phyloP scores from a whole-genome alignment of 1,140 invertebrate genomes.

The Ostrea edulis region DNA sequence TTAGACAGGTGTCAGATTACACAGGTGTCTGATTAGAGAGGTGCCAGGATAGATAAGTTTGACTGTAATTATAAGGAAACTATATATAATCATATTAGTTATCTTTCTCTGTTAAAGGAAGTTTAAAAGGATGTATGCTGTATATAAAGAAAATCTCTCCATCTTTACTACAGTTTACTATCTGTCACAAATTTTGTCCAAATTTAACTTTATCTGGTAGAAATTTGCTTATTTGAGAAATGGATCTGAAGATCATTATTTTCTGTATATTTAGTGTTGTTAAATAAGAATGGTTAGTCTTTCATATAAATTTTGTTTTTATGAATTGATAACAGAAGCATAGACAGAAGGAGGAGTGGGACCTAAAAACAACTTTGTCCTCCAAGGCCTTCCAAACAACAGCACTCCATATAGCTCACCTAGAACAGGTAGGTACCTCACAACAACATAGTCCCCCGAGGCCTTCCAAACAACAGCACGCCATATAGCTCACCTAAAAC shows the following conservation, averaged over 20 bases:
- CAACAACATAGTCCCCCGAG: too few species aligned
- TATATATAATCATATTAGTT: too few species aligned
- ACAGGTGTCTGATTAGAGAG: too few species aligned
- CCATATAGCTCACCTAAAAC: too few species aligned
- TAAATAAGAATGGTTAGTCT: neutral
- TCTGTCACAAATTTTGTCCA: too few species aligned
- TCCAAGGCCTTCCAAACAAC: conserved; percentile 11
- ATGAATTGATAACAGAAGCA: neutral
- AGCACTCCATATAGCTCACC: conserved; percentile 22
- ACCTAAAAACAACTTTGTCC: neutral
- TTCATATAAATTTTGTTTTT: neutral
- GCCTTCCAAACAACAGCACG: too few species aligned
- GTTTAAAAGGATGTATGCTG: too few species aligned
- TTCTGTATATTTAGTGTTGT: neutral
- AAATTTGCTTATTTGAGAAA: neutral
- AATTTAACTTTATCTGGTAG: neutral
- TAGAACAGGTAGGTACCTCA: neutral
- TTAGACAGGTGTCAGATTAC: too few species aligned
- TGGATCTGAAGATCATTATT: too few species aligned
- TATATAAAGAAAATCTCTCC: neutral
- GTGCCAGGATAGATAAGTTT: too few species aligned
- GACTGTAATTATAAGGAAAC: too few species aligned
- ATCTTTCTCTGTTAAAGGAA: too few species aligned
- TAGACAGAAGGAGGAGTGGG: neutral
- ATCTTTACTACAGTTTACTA: neutral